Evolutionary conservation across 1,140 invertebrate genomes (phyloP), one percentile per base, ranked within the genome.

Genomic region (Theocolax elegans): DNA sequence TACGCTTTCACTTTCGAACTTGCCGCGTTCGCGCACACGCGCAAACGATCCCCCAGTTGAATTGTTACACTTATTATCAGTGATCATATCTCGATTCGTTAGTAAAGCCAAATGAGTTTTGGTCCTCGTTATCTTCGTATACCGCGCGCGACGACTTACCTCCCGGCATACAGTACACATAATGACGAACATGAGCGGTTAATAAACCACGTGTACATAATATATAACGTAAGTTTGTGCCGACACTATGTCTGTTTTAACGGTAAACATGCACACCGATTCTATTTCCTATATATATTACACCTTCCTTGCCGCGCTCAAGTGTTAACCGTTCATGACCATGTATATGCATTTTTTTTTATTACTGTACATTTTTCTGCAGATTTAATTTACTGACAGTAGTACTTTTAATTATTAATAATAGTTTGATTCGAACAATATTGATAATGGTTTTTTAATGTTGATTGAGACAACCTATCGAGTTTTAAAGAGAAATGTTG

Each of bases 1-100:
- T 64, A 75, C 77, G 74, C 78, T 80, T 79, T 80, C 79, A 79
- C 78, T 80, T 80, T 80, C 76, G n/a, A 60, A 49, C 67, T 63
- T 56, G 62, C 25, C 60, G 31, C 68, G 54, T 68, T 74, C 27
- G 15, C 15, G 9, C 23, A 19, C 13, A 12, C 15, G 12, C 27
- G 17, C 15, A 31, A 19, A 15, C 17, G 38, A 25, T 19, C 21
- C 13, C 21, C 4, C 15, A 25, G n/a, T n/a, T n/a, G n/a, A 15
- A 12, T 21, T 40, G 29, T 19, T 29, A 53, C 29, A 40, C 62
- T 12, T 31, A 62, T 46, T 42, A 66, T 68, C 40, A 49, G 29
- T 10, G 68, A 73, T 74, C 71, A 74, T 71, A 72, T 27, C 13
- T 35, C 29, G 53, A n/a, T 64, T 69, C 51, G 75, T 79, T 75